phyloP scores from a whole-genome alignment of 2,797 vertebrate species.

The Poeciliopsis turneri region DNA sequence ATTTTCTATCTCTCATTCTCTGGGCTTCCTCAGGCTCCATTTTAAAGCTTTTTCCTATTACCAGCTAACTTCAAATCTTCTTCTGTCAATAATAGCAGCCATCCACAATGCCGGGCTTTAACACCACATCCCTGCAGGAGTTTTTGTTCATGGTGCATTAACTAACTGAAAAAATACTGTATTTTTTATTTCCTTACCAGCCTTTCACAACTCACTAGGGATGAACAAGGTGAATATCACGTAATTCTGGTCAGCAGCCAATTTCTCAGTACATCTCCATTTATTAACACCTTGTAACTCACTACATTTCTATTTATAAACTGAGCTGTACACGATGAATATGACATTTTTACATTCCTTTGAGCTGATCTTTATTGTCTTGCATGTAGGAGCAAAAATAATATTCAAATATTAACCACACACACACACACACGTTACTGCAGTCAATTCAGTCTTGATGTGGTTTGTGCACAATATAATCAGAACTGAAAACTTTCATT shows the following conservation, averaged over 20 bases:
- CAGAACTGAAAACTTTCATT: not conserved
- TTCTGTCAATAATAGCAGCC: not conserved
- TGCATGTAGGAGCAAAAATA: not conserved
- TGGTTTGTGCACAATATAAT: not conserved
- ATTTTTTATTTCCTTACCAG: not conserved
- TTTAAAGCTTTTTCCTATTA: not conserved
- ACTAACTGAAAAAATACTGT: not conserved
- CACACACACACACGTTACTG: not conserved
- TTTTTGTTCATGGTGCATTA: not conserved
- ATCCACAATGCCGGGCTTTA: not conserved
- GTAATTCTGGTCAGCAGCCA: not conserved
- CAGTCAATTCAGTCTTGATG: not conserved
- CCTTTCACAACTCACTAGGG: not conserved
- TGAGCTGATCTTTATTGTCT: no score
- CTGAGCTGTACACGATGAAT: not conserved
- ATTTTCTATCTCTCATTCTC: not conserved
- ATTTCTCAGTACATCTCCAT: not conserved
- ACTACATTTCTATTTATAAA: not conserved
- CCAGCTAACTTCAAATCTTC: not conserved
- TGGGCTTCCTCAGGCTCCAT: not conserved
- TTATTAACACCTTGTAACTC: not conserved
- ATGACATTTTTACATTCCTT: not conserved
- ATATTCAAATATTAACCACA: not conserved
- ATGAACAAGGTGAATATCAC: not conserved
- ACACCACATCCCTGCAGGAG: not conserved